phyloP scores from a whole-genome alignment of 2,888 invertebrate species.

The Taphrorychus bicolor region DNA sequence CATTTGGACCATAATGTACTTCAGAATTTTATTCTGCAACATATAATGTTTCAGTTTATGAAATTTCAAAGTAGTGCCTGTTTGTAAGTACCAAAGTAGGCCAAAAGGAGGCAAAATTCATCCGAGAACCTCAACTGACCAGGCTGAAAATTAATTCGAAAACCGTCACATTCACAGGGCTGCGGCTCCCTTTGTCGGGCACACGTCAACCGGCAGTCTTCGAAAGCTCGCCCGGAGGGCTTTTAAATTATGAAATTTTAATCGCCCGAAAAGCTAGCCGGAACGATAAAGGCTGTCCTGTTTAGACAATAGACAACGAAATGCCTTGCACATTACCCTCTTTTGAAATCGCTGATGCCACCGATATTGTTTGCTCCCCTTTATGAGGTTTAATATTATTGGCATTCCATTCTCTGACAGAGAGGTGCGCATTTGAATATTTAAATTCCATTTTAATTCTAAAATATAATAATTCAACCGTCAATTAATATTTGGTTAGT shows the following conservation, averaged over 20 bases:
- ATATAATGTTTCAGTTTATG: too few relatives aligned
- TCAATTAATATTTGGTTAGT: background rate
- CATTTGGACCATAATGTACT: too few relatives aligned
- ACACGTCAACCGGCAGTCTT: background rate
- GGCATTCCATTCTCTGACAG: too few relatives aligned
- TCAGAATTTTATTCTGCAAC: too few relatives aligned
- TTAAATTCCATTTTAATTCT: background rate
- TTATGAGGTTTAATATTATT: background rate
- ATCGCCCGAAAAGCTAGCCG: background rate
- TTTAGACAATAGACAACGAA: background rate
- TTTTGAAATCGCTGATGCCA: background rate
- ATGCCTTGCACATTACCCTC: too few relatives aligned
- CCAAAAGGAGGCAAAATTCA: background rate
- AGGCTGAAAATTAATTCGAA: background rate
- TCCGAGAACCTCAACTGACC: background rate
- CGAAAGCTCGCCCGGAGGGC: background rate
- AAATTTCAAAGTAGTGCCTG: too few relatives aligned
- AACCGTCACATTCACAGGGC: background rate
- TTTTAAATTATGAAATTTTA: background rate
- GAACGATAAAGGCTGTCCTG: background rate
- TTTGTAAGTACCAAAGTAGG: too few relatives aligned
- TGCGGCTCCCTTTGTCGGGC: background rate
- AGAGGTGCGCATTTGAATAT: too few relatives aligned
- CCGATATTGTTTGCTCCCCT: background rate
- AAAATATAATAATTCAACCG: background rate